phyloP scores from a whole-genome alignment of 2,797 vertebrate genomes.

The Eulemur coronatus region DNA sequence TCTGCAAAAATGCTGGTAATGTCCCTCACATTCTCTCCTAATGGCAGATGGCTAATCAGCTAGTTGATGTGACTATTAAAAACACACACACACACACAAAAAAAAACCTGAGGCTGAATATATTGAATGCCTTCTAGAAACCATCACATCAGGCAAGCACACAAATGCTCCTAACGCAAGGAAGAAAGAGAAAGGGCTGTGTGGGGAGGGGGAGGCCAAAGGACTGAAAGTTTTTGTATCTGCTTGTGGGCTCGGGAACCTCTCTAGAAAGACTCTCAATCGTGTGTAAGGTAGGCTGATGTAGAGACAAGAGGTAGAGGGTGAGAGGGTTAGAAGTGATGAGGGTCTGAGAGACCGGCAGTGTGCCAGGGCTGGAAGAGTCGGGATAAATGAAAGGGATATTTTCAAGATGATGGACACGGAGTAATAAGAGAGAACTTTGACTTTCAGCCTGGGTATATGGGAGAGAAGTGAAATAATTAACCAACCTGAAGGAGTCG shows the following conservation, averaged over 20 bases:
- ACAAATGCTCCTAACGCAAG: neutral
- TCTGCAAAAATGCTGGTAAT: neutral
- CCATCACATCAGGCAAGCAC: neutral
- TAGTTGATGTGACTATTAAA: neutral
- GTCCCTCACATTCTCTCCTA: neutral
- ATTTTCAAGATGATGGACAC: neutral
- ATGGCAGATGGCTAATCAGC: neutral
- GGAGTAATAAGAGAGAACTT: neutral
- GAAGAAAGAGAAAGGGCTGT: neutral
- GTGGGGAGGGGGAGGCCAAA: neutral
- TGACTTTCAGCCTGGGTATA: neutral
- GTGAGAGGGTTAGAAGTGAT: neutral
- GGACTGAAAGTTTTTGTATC: neutral
- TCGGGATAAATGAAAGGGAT: neutral
- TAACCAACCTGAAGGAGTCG: no score
- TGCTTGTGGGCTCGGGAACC: neutral
- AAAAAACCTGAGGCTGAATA: neutral
- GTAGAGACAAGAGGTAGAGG: neutral
- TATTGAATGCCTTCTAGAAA: neutral
- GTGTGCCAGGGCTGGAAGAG: rapidly evolving
- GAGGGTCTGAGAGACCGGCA: neutral
- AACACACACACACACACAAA: neutral
- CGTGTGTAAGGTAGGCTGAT: neutral
- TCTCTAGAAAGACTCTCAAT: neutral
- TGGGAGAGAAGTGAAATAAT: neutral